These are phyloP conservation scores for Hoplodrina blanda DNA, from an alignment of 2,888 invertebrate species.

Conservation along the genomic window DNA sequence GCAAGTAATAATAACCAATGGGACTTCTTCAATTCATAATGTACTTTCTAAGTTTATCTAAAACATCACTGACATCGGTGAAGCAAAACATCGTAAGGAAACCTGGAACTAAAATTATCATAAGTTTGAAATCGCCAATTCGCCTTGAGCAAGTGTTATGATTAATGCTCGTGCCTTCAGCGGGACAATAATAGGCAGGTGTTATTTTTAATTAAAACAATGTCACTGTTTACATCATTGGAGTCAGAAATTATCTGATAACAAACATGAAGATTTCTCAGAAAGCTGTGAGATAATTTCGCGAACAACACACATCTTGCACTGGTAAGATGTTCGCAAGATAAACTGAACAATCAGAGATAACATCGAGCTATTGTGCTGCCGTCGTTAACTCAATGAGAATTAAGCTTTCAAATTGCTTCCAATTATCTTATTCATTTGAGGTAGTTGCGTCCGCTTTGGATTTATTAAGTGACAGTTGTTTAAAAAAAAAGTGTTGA, in stretches of 20 bases:
- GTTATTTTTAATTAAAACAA: not conserved
- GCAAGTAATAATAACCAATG: too few relatives aligned
- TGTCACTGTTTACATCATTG: not conserved
- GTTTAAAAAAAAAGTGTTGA: not conserved
- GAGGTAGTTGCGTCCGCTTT: not conserved
- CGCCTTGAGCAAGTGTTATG: too few relatives aligned
- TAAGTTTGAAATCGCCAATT: too few relatives aligned
- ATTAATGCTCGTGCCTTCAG: too few relatives aligned
- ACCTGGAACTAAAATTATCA: too few relatives aligned
- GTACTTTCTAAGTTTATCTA: too few relatives aligned
- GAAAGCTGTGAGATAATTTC: slow-evolving; percentile 18
- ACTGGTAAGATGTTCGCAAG: slow-evolving; percentile 13
- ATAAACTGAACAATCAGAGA: slow-evolving; percentile 26
- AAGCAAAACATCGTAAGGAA: too few relatives aligned
- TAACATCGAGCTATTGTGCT: slow-evolving; percentile 40
- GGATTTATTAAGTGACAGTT: slow-evolving; percentile 3
- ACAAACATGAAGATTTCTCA: slow-evolving; percentile 1
- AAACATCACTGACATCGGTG: too few relatives aligned
- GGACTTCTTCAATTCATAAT: too few relatives aligned
- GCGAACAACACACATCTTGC: not conserved
- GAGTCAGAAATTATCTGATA: slow-evolving; percentile 1
- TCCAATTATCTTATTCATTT: slow-evolving; percentile 36
- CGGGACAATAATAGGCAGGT: too few relatives aligned
- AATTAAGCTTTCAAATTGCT: slow-evolving; percentile 39
- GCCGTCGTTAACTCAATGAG: slow-evolving; percentile 14